phyloP scores from a whole-genome alignment of 1,140 invertebrate genomes.

The Pollicipes pollicipes region DNA sequence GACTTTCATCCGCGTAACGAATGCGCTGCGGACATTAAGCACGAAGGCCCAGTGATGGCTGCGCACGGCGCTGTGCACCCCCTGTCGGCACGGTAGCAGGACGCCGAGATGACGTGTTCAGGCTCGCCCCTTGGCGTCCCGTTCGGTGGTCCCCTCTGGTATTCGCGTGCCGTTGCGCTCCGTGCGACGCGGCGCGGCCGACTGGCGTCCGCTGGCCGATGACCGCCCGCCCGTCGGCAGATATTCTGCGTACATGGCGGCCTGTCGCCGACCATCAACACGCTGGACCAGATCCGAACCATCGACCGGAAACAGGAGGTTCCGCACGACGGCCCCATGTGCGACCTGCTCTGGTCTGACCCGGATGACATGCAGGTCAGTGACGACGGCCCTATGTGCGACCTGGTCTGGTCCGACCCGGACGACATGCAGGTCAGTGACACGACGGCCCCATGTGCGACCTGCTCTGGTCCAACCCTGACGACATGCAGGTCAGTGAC shows the following conservation, averaged over 20 bases:
- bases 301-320: conserved; percentile 98
- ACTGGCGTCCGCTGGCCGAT: neutral
- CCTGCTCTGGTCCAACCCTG: conserved; percentile 96
- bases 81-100: too few relatives aligned
- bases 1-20: too few relatives aligned
- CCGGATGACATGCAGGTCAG: conserved; percentile 57
- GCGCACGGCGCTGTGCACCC: too few relatives aligned
- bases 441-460: conserved; percentile 99
- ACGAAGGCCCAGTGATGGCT: too few relatives aligned
- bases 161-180: too few relatives aligned
- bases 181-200: too few relatives aligned
- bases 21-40: too few relatives aligned
- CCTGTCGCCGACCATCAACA: conserved; percentile 96
- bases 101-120: too few relatives aligned
- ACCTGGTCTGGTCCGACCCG: conserved; percentile 25
- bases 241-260: conserved; percentile 99
- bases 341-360: conserved; percentile 97
- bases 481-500: conserved; percentile 45
- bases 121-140: too few relatives aligned
- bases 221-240: conserved; percentile 22
- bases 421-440: too few relatives aligned
- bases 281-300: conserved; percentile 93
- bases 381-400: neutral
- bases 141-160: too few relatives aligned
- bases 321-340: conserved; percentile 99